These are phyloP conservation scores for Eutrigla gurnardus DNA, from an alignment of 2,797 vertebrate genomes.

Conservation along the genomic window DNA sequence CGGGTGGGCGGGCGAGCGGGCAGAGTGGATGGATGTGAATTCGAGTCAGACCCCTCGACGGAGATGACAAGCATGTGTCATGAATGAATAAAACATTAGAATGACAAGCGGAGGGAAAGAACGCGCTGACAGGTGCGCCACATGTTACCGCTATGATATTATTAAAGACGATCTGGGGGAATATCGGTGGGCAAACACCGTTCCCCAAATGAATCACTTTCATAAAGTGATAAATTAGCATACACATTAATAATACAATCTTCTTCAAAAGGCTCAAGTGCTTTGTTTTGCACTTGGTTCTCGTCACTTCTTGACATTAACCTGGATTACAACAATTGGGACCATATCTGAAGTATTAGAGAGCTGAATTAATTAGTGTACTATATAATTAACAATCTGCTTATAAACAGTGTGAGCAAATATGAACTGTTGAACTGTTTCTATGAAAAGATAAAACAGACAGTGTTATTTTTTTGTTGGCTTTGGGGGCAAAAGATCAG, in stretches of 20 bases:
- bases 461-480: not conserved
- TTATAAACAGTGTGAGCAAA: not conserved
- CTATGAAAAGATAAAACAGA: not conserved
- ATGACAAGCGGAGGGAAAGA: slow-evolving; percentile 12
- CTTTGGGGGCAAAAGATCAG: slow-evolving; percentile 3
- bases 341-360: slow-evolving; percentile 10
- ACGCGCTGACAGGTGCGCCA: slow-evolving; percentile 18
- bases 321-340: slow-evolving; percentile 8
- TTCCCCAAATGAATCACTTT: slow-evolving; percentile 30
- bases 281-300: slow-evolving; percentile 46
- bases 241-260: slow-evolving; percentile 33
- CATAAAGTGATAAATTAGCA: slow-evolving; percentile 50
- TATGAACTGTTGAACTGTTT: not conserved
- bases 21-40: slow-evolving; percentile 12
- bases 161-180: slow-evolving; percentile 37
- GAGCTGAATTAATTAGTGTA: slow-evolving; percentile 2
- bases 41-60: slow-evolving; percentile 24
- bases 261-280: slow-evolving; percentile 21
- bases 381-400: not conserved
- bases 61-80: slow-evolving; percentile 25
- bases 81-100: slow-evolving; percentile 47
- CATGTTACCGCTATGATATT: slow-evolving; percentile 32
- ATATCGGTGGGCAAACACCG: slow-evolving; percentile 18
- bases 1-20: not conserved
- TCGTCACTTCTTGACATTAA: slow-evolving; percentile 31